Evolutionary conservation across 2,888 invertebrate species (phyloP).

Genomic region (Smittia aterrima): DNA sequence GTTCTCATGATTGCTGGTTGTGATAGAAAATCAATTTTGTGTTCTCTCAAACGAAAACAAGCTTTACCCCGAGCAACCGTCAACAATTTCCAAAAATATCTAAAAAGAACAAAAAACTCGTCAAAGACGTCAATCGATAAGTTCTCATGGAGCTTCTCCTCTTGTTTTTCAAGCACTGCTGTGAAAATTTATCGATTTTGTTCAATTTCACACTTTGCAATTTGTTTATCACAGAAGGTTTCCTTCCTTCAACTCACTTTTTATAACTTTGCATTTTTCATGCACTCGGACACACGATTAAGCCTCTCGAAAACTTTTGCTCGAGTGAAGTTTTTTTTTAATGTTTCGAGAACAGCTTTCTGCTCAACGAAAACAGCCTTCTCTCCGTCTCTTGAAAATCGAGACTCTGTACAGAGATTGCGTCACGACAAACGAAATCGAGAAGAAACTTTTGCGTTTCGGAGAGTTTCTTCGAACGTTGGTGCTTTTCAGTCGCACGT

Average conservation of each 20-base stretch:
- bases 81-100: conserved; percentile 21
- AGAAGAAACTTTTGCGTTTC: too few relatives aligned
- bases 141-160: neutral
- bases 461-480: too few relatives aligned
- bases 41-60: neutral
- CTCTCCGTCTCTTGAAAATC: conserved; percentile 4
- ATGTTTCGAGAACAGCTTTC: neutral
- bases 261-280: neutral
- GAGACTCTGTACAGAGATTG: too few relatives aligned
- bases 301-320: neutral
- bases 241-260: neutral
- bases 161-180: neutral
- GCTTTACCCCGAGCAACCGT: neutral
- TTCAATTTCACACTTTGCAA: neutral
- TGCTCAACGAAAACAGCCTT: conserved; percentile 6
- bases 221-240: neutral
- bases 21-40: neutral
- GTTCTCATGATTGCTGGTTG: neutral
- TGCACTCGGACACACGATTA: neutral
- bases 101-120: neutral
- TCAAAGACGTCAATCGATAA: conserved; percentile 21
- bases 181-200: conserved; percentile 14
- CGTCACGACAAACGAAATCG: too few relatives aligned
- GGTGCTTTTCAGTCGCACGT: too few relatives aligned
- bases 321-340: conserved; percentile 3